Percentiles rank a stretch among this genome's conserved stretches.
These are phyloP conservation scores for Lycophotia porphyrea DNA, from an alignment of 2,888 invertebrate genomes.

Conservation along the genomic window DNA sequence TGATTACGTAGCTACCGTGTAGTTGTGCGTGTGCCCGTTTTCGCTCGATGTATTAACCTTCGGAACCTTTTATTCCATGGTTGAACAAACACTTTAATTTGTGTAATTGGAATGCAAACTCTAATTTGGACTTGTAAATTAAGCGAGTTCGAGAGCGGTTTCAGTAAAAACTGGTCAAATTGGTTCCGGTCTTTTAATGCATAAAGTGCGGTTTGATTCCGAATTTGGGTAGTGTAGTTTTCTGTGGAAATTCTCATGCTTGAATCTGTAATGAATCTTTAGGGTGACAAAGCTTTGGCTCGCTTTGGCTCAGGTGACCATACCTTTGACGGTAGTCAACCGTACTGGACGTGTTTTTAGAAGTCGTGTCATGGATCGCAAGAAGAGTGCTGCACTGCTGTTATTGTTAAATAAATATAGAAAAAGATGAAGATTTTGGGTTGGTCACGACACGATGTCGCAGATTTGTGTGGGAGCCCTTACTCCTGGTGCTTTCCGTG, in stretches of 20 bases:
- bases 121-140: conserved; percentile 36
- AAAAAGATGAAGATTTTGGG: too few relatives aligned
- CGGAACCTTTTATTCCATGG: neutral
- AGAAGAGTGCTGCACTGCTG: too few relatives aligned
- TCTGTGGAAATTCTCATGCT: neutral
- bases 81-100: conserved; percentile 3
- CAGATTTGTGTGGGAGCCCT: too few relatives aligned
- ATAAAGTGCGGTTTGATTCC: conserved; percentile 5
- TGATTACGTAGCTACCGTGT: neutral
- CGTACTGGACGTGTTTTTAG: too few relatives aligned
- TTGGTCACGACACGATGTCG: too few relatives aligned
- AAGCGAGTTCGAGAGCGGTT: conserved; percentile 14
- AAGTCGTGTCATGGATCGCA: too few relatives aligned
- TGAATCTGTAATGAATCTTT: conserved; percentile 1
- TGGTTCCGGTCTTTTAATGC: neutral
- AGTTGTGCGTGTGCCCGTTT: neutral
- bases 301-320: too few relatives aligned
- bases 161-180: conserved; percentile 12
- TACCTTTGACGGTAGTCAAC: too few relatives aligned
- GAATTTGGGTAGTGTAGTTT: conserved; percentile 9
- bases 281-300: too few relatives aligned
- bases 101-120: conserved; percentile 20
- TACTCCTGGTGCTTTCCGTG: neutral
- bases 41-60: neutral
- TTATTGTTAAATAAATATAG: too few relatives aligned